These are phyloP conservation scores for Poliocrania exsul DNA, from an alignment of 2,797 vertebrate genomes.

Conservation along the genomic window DNA sequence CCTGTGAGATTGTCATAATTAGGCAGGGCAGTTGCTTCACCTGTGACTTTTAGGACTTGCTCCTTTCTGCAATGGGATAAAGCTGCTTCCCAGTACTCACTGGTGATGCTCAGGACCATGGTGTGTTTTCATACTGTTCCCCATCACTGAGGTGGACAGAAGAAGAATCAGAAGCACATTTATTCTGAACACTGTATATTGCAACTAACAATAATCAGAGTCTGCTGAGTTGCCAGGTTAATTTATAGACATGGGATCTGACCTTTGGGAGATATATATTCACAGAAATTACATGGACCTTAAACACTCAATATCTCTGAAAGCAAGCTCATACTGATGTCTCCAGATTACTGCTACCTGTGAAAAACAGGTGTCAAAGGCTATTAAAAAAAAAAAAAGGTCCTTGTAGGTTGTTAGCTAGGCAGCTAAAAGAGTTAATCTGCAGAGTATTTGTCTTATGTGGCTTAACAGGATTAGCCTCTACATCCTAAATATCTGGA, in stretches of 20 bases:
- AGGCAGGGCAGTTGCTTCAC: neutral
- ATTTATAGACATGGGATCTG: neutral
- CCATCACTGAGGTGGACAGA: neutral
- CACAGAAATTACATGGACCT: neutral
- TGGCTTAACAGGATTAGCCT: neutral
- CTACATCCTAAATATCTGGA: neutral
- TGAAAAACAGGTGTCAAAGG: neutral
- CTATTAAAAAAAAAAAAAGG: neutral
- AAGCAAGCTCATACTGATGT: neutral
- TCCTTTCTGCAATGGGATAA: neutral
- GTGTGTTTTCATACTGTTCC: neutral
- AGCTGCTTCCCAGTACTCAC: neutral
- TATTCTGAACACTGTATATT: neutral
- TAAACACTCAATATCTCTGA: neutral
- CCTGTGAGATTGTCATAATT: accelerated
- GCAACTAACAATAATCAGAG: neutral
- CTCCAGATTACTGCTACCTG: neutral
- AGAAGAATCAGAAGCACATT: neutral
- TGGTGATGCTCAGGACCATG: accelerated
- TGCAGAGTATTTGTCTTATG: neutral
- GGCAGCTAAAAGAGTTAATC: neutral
- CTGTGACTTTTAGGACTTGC: neutral
- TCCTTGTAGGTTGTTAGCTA: neutral
- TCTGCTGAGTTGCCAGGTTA: neutral
- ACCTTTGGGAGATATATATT: neutral